phyloP scores from a whole-genome alignment of 2,113 vertebrate genomes.

The Eurypyga helias region DNA sequence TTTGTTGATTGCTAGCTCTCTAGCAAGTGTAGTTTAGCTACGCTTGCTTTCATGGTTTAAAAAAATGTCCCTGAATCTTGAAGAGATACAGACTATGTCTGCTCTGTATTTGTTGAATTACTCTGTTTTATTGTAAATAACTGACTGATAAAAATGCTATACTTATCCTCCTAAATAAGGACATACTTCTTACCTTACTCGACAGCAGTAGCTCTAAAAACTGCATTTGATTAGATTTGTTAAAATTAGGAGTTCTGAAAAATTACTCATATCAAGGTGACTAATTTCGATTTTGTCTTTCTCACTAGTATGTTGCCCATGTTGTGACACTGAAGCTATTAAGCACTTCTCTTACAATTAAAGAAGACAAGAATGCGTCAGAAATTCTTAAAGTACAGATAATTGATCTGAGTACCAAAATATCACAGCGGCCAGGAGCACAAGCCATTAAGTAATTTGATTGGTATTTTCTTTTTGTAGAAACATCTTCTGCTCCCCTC shows the following conservation, averaged over 20 bases:
- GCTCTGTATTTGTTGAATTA: not conserved
- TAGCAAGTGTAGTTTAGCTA: not conserved
- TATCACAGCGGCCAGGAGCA: slow-evolving; percentile 93
- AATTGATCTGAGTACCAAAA: slow-evolving; percentile 87
- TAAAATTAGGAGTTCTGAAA: not conserved
- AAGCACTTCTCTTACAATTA: slow-evolving; percentile 88
- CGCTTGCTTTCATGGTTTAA: not conserved
- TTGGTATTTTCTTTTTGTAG: not conserved
- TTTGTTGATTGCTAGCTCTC: not conserved
- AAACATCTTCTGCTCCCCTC: not conserved
- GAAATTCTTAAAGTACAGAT: slow-evolving; percentile 94
- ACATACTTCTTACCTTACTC: not conserved
- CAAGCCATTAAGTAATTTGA: slow-evolving; percentile 89
- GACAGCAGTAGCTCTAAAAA: not conserved
- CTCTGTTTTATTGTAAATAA: not conserved
- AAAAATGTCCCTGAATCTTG: not conserved
- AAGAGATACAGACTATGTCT: not conserved
- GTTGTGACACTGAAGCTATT: slow-evolving; percentile 88
- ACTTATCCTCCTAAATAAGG: not conserved
- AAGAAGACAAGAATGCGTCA: slow-evolving; percentile 85
- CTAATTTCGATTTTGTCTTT: slow-evolving; percentile 7
- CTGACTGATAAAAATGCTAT: not conserved
- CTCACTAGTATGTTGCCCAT: slow-evolving; percentile 87
- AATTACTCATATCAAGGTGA: not conserved
- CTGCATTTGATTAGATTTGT: not conserved